Conservation (phyloP, 2,888 invertebrate species). For the Dusona sp. region DNA sequence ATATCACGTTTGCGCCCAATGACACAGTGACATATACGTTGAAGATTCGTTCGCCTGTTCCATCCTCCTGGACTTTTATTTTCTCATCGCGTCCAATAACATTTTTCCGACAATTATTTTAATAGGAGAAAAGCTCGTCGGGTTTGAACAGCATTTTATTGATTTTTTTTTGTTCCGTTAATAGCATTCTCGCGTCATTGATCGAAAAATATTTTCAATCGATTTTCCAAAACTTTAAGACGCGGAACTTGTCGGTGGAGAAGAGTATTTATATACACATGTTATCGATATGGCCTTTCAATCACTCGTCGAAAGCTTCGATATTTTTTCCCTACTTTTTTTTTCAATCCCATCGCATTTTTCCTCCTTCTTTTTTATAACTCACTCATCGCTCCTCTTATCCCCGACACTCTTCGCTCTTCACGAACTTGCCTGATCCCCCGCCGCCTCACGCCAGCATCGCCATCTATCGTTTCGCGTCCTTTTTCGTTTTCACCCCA, state of each 20-base stretch:
- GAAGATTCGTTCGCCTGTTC: background rate
- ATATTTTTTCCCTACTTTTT: conserved; percentile 35
- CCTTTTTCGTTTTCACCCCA: conserved; percentile 6
- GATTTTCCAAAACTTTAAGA: conserved; percentile 13
- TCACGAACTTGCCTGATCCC: conserved; percentile 66
- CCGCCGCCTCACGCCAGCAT: conserved; percentile 32
- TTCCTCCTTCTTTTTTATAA: conserved; percentile 18
- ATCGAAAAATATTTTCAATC: conserved; percentile 16
- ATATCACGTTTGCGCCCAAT: conserved; percentile 43
- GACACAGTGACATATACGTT: conserved; percentile 1
- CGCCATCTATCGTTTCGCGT: background rate
- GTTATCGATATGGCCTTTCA: conserved; percentile 21
- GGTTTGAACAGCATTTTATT: background rate
- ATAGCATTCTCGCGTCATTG: background rate
- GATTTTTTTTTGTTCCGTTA: background rate
- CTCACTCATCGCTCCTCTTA: conserved; percentile 46
- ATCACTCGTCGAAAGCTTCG: conserved; percentile 34
- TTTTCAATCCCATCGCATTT: background rate
- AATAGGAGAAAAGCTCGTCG: background rate
- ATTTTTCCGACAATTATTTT: background rate
- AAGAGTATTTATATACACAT: background rate
- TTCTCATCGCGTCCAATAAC: background rate
- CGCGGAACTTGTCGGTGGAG: background rate
- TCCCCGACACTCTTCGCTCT: conserved; percentile 43
- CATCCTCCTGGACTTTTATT: background rate